Evolutionary conservation across 1,140 invertebrate species (phyloP).

Genomic region (Bombus huntii): DNA sequence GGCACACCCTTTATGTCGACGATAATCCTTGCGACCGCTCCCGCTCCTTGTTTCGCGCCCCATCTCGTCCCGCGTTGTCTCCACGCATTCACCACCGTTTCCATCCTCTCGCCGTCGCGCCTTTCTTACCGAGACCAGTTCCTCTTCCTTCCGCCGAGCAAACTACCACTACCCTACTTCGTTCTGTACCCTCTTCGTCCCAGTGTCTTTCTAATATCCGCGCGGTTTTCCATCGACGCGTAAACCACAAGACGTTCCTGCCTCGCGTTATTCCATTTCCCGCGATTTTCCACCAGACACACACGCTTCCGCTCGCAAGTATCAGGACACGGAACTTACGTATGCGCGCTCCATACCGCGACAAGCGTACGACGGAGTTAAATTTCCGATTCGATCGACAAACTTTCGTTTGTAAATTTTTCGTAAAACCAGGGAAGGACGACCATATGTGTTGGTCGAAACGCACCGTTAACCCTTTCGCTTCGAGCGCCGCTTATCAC

Average conservation of each 20-base stretch:
- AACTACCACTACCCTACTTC: slow-evolving; percentile 6
- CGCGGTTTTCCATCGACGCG: not conserved
- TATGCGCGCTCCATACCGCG: too few relatives aligned
- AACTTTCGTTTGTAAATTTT: too few relatives aligned
- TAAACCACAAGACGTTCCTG: too few relatives aligned
- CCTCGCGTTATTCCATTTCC: not conserved
- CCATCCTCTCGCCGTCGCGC: not conserved
- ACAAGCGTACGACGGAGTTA: too few relatives aligned
- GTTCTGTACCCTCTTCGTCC: not conserved
- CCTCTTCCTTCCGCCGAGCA: not conserved
- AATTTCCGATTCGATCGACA: too few relatives aligned
- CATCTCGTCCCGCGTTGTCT: slow-evolving; percentile 18
- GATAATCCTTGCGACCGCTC: slow-evolving; percentile 42
- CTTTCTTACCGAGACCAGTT: not conserved
- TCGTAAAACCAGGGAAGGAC: too few relatives aligned
- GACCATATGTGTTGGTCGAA: too few relatives aligned
- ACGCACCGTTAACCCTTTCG: too few relatives aligned
- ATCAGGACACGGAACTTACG: too few relatives aligned
- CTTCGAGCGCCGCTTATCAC: too few relatives aligned
- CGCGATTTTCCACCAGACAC: too few relatives aligned
- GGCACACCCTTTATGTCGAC: slow-evolving; percentile 26
- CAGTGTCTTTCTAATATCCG: not conserved
- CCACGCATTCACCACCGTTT: not conserved
- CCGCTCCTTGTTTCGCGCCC: not conserved
- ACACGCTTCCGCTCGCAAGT: too few relatives aligned